These are phyloP conservation scores for Hydra vulgaris DNA, from an alignment of 30 jellyfish, hydroid and myxozoan species.

Conservation along the genomic window DNA sequence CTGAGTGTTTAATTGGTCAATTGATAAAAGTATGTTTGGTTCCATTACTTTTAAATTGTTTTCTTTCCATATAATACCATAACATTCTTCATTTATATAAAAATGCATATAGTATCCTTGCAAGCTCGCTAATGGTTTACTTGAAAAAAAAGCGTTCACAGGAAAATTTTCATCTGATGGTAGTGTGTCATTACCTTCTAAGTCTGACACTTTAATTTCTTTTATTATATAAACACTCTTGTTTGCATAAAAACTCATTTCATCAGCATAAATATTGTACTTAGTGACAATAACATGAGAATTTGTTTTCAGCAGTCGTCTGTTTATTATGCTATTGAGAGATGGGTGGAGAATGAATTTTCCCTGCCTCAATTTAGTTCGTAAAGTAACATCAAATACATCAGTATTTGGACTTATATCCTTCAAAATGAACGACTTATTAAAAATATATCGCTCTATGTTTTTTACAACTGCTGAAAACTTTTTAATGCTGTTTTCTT, in stretches of 20 bases:
- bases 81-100: slow-evolving; percentile 14
- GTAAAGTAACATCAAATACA: slow-evolving; percentile 9
- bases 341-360: slow-evolving; percentile 19
- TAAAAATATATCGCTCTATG: not conserved
- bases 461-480: slow-evolving; percentile 5
- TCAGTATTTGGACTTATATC: not conserved
- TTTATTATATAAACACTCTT: not conserved
- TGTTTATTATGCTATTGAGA: not conserved
- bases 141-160: not conserved
- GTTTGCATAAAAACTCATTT: not conserved
- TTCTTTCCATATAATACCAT: slow-evolving; percentile 3
- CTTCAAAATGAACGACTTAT: not conserved
- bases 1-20: not conserved
- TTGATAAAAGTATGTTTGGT: not conserved
- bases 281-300: not conserved
- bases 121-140: slow-evolving; percentile 2
- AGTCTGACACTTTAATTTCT: not conserved
- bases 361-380: not conserved
- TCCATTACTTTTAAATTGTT: not conserved
- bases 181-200: not conserved
- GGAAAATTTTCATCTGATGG: not conserved
- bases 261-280: not conserved
- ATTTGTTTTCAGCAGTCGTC: not conserved
- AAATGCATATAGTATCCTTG: slow-evolving; percentile 3
- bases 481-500: not conserved